These are phyloP conservation scores for Conomelus anceps DNA, from an alignment of 2,888 invertebrate genomes.

Conservation along the genomic window DNA sequence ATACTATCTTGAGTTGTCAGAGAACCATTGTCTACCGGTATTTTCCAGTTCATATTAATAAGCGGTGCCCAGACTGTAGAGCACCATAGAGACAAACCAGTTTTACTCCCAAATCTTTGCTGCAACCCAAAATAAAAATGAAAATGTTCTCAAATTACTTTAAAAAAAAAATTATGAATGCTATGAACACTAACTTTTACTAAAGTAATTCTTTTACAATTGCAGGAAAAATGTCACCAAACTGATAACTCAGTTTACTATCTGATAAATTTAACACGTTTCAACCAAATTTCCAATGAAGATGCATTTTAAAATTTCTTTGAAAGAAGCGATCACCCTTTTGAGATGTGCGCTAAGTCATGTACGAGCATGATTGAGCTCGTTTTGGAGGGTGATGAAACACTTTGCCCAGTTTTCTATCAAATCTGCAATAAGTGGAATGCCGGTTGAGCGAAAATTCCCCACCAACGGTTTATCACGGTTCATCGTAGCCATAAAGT, in stretches of 20 bases:
- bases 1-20: no score
- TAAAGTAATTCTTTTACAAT: no score
- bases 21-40: no score
- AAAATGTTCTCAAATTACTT: no score
- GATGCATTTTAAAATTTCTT: neutral
- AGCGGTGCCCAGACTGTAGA: no score
- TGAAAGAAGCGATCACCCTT: neutral
- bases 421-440: neutral
- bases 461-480: neutral
- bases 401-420: neutral
- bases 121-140: no score
- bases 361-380: neutral
- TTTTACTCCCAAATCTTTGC: no score
- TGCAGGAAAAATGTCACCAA: neutral
- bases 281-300: neutral
- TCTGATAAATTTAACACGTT: neutral
- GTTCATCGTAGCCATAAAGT: neutral
- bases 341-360: neutral
- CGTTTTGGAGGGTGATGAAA: neutral
- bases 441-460: neutral
- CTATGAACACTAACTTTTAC: no score
- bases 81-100: no score
- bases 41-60: no score
- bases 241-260: neutral
- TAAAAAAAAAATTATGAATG: no score